These are phyloP conservation scores for Sarcophilus harrisii DNA, from an alignment of 2,797 vertebrate genomes.

Conservation along the genomic window DNA sequence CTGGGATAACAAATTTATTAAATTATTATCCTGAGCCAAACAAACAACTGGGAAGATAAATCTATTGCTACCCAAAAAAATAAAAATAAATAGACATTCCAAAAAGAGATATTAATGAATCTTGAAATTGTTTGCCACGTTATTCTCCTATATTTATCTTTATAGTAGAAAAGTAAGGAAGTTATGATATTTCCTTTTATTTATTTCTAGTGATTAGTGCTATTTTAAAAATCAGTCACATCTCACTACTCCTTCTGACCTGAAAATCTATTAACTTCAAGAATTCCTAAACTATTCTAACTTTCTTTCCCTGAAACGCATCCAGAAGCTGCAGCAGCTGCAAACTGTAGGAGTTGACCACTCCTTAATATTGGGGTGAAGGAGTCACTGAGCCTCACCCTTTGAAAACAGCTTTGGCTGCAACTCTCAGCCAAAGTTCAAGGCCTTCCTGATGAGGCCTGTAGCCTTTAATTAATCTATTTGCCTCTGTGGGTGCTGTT, in stretches of 20 bases:
- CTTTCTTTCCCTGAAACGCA: constrained; percentile 54
- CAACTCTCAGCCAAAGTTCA: constrained; percentile 59
- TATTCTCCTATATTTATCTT: neutral
- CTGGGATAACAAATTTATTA: constrained; percentile 33
- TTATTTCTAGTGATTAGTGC: constrained; percentile 19
- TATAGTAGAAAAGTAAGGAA: constrained; percentile 12
- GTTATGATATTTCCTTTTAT: constrained; percentile 5
- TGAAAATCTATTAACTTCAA: constrained; percentile 30
- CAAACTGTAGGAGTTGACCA: constrained; percentile 62
- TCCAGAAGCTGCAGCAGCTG: constrained; percentile 68
- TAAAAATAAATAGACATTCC: neutral
- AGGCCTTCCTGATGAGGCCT: constrained; percentile 51
- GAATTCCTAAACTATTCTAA: constrained; percentile 58
- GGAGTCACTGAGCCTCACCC: constrained; percentile 73
- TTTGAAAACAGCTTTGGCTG: constrained; percentile 76
- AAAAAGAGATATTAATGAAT: constrained; percentile 6
- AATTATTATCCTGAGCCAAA: constrained; percentile 34
- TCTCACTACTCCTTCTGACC: constrained; percentile 11
- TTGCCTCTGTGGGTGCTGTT: constrained; percentile 63
- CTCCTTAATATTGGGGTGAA: constrained; percentile 67
- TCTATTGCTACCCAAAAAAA: neutral
- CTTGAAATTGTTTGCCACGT: neutral
- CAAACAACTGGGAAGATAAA: constrained; percentile 16
- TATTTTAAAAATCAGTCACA: constrained; percentile 50
- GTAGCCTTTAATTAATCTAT: constrained; percentile 62